Conservation (phyloP, 2,888 invertebrate genomes). For the Digitonthophagus gazella region DNA sequence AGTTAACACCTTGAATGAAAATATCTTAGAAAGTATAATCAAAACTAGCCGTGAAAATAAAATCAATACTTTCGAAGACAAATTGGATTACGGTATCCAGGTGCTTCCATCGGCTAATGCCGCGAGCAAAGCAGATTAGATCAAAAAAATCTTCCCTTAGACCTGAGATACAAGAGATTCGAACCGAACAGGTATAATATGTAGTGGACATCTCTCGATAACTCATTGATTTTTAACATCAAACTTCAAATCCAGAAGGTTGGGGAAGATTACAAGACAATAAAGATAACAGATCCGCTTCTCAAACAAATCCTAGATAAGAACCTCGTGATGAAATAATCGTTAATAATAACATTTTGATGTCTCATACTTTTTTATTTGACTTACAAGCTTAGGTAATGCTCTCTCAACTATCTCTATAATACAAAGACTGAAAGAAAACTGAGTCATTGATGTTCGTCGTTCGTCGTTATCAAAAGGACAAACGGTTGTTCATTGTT, state of each 20-base stretch:
- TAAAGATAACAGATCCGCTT: background rate
- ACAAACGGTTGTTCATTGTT: background rate
- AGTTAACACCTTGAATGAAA: too few species aligned
- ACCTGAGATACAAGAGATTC: background rate
- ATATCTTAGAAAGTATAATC: background rate
- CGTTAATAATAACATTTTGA: background rate
- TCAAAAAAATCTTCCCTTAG: too few species aligned
- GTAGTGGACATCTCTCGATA: background rate
- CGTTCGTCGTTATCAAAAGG: background rate
- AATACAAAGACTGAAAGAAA: background rate
- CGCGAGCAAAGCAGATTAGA: background rate
- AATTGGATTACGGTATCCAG: background rate
- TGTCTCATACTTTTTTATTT: background rate
- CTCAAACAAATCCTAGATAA: background rate
- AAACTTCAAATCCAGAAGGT: background rate
- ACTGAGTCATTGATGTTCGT: background rate
- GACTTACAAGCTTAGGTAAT: too few species aligned
- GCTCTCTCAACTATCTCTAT: too few species aligned
- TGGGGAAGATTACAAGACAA: background rate
- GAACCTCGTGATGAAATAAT: background rate
- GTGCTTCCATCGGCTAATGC: background rate
- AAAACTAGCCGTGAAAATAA: background rate
- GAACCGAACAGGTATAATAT: background rate
- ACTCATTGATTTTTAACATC: background rate
- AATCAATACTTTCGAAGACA: background rate